Percentiles rank a stretch among this genome's conserved stretches.
These are phyloP conservation scores for Neolamprologus caudopunctatus DNA, from an alignment of 2,113 vertebrate genomes.

Conservation along the genomic window DNA sequence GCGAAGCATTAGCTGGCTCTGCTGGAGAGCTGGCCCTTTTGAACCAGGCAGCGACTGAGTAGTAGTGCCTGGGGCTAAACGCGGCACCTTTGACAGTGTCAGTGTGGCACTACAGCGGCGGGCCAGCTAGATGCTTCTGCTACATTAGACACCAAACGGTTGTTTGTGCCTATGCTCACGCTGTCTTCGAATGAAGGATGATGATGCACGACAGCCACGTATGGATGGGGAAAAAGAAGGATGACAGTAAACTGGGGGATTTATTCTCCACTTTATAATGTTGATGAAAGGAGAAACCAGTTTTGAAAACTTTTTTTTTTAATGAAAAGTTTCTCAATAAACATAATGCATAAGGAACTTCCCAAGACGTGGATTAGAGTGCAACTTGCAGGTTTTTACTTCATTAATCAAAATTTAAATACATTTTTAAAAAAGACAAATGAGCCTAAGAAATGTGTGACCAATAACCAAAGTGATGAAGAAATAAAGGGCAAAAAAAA, in stretches of 20 bases:
- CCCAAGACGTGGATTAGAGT: neutral
- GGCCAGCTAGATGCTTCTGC: conserved; percentile 49
- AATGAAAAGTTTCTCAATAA: neutral
- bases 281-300: neutral
- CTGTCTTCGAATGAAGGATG: conserved; percentile 31
- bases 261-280: neutral
- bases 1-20: conserved; percentile 36
- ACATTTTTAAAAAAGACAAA: neutral
- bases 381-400: neutral
- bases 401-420: conserved; percentile 6
- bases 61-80: conserved; percentile 49
- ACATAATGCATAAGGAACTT: neutral
- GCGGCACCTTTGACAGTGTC: conserved; percentile 54
- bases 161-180: conserved; percentile 31
- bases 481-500: neutral
- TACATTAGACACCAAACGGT: conserved; percentile 54
- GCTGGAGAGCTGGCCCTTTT: conserved; percentile 45
- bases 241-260: neutral
- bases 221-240: neutral
- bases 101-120: conserved; percentile 40
- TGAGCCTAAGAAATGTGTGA: neutral
- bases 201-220: neutral
- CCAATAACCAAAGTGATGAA: neutral
- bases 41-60: conserved; percentile 39
- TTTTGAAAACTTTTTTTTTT: neutral